Percentiles rank a stretch among this genome's conserved stretches.
phyloP scores from a whole-genome alignment of 1,140 invertebrate genomes.

The Sitophilus oryzae region DNA sequence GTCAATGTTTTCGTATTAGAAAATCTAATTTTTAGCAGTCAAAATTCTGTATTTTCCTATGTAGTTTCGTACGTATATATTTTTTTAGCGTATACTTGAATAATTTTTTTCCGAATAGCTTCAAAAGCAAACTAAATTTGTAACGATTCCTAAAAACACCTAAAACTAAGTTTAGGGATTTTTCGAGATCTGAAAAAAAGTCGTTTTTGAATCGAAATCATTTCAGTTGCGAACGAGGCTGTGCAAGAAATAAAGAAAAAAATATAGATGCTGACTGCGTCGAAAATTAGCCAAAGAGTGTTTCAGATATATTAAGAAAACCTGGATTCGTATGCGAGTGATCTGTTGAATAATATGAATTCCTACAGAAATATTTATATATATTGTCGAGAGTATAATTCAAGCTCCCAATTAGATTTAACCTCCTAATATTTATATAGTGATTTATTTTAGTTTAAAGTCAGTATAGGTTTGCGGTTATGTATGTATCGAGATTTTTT shows the following conservation, averaged over 20 bases:
- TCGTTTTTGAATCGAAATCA: too few species aligned
- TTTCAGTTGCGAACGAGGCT: too few species aligned
- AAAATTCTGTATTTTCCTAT: constrained; percentile 11
- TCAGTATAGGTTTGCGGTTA: too few species aligned
- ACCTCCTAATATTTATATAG: not conserved
- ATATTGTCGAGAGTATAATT: too few species aligned
- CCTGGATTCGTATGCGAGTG: constrained; percentile 15
- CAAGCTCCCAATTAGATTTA: not conserved
- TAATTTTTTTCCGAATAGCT: not conserved
- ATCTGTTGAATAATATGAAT: not conserved
- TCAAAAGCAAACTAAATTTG: too few species aligned
- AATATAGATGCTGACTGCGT: constrained; percentile 18
- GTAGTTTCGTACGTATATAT: not conserved
- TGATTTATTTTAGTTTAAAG: not conserved
- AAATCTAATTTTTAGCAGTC: constrained; percentile 15
- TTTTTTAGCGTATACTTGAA: not conserved
- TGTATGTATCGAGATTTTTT: too few species aligned
- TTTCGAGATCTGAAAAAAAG: too few species aligned
- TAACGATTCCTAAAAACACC: too few species aligned
- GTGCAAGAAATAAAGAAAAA: constrained; percentile 12
- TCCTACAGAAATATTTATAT: too few species aligned
- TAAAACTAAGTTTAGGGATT: too few species aligned
- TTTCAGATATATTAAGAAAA: constrained; percentile 6
- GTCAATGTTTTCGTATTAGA: constrained; percentile 1
- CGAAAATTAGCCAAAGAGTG: constrained; percentile 24